Percentiles rank a stretch among this genome's conserved stretches.
Conservation (phyloP, 2,797 vertebrate genomes). For the Oceanodroma leucorhoa region DNA sequence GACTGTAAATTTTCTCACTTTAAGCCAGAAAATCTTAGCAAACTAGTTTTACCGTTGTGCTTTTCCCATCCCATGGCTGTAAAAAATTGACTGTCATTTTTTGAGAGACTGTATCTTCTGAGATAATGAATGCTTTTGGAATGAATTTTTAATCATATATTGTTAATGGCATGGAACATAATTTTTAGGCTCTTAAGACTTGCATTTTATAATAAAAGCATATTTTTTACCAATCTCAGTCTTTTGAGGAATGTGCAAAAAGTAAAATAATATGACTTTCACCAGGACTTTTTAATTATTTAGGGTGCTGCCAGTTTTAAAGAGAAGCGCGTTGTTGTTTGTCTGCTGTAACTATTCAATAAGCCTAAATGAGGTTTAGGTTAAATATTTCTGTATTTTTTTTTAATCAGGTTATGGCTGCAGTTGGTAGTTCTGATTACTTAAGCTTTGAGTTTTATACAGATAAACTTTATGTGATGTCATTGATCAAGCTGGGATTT, state of each 20-base stretch:
- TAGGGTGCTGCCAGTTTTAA: background rate
- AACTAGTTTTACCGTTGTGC: background rate
- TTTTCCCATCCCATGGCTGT: background rate
- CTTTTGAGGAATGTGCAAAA: background rate
- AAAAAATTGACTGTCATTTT: background rate
- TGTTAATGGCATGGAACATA: background rate
- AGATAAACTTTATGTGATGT: background rate
- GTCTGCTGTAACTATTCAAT: background rate
- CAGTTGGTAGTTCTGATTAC: background rate
- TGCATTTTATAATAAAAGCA: background rate
- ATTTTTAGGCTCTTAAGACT: background rate
- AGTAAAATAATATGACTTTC: background rate
- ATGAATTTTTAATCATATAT: background rate
- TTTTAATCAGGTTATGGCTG: background rate
- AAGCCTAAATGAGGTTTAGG: background rate
- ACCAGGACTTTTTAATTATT: background rate
- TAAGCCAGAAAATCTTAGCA: background rate
- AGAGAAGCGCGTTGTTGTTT: background rate
- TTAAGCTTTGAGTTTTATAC: background rate
- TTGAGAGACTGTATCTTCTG: background rate
- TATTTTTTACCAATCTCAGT: background rate
- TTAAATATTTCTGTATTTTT: background rate
- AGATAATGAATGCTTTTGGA: background rate
- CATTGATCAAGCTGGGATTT: background rate
- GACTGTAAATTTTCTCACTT: background rate